Conservation (phyloP, 2,797 vertebrate genomes). For the Mus minutoides region DNA sequence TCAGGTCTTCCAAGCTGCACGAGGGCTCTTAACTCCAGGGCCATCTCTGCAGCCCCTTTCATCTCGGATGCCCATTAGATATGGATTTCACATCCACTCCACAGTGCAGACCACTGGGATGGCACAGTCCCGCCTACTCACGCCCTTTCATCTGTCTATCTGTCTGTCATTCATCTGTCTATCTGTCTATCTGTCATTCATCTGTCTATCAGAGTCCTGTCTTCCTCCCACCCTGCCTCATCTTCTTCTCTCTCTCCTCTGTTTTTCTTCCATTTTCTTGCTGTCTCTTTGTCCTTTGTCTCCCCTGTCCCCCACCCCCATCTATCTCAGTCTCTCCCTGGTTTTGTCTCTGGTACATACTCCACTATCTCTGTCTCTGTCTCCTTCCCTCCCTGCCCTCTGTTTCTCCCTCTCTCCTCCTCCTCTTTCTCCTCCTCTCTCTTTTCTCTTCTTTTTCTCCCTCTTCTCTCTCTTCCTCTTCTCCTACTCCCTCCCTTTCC, state of each 20-base stretch:
- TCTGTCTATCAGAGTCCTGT: background rate
- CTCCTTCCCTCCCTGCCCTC: too few species aligned
- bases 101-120: background rate
- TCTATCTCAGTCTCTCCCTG: background rate
- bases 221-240: background rate
- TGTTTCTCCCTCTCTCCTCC: background rate
- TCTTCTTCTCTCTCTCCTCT: background rate
- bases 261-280: background rate
- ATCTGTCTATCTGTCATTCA: too few species aligned
- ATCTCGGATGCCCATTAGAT: background rate
- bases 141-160: too few species aligned
- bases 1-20: background rate
- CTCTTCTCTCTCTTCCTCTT: background rate
- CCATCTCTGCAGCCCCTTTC: background rate
- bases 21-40: background rate
- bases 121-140: background rate
- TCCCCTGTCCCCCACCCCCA: background rate
- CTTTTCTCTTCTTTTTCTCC: background rate
- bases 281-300: background rate
- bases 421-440: background rate
- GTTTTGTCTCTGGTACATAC: background rate
- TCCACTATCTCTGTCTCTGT: background rate
- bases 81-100: background rate
- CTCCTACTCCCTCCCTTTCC: background rate
- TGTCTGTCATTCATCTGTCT: too few species aligned